A percentile compares a stretch with the other conserved stretches of the same genome.
phyloP scores from a whole-genome alignment of 2,797 vertebrate genomes.

The Mico argentatus region DNA sequence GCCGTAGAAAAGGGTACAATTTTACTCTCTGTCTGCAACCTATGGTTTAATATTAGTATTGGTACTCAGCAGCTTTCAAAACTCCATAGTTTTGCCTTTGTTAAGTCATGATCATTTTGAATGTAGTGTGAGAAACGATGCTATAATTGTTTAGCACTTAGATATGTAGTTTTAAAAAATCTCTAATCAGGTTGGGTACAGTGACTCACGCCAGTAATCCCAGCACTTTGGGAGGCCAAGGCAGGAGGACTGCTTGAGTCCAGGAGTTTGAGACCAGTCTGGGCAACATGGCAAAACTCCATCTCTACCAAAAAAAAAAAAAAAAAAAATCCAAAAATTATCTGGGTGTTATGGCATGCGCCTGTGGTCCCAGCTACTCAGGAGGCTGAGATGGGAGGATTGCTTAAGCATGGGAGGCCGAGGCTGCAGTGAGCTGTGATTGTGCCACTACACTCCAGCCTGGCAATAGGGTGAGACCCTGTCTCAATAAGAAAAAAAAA shows the following conservation, averaged over 20 bases:
- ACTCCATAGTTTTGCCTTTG: neutral
- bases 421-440: neutral
- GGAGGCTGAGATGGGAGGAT: neutral
- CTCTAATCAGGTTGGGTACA: neutral
- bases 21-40: neutral
- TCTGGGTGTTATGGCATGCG: neutral
- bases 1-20: neutral
- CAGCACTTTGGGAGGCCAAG: neutral
- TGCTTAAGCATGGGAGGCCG: neutral
- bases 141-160: neutral
- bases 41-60: neutral
- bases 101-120: neutral
- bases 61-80: neutral
- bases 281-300: neutral
- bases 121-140: neutral
- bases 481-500: neutral
- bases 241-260: neutral
- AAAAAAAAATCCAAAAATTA: neutral
- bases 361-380: neutral
- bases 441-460: neutral
- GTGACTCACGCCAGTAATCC: neutral
- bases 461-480: neutral
- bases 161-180: neutral
- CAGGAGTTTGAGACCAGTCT: neutral
- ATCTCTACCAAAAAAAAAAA: neutral